These are phyloP conservation scores for Griposia aprilina DNA, from an alignment of 2,888 invertebrate species.

Conservation along the genomic window DNA sequence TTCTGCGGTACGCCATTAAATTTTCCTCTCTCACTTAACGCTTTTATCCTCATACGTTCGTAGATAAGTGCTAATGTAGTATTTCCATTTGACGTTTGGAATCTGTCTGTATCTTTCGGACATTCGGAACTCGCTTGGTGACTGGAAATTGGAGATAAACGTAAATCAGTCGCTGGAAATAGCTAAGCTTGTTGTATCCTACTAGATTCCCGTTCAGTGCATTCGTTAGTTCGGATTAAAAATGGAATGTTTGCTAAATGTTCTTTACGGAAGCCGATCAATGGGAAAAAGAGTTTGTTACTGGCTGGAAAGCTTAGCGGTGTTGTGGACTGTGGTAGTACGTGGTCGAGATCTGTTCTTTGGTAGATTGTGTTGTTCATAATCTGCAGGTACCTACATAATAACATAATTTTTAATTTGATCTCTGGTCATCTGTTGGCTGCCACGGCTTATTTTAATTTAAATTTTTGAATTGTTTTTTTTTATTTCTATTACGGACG, in stretches of 20 bases:
- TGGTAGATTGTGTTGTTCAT: background rate
- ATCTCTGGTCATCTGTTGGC: too few species aligned
- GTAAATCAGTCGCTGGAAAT: conserved; percentile 46
- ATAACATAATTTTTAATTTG: too few species aligned
- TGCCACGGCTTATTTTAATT: too few species aligned
- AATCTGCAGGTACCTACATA: background rate
- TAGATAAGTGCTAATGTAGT: conserved; percentile 52
- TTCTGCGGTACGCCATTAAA: conserved; percentile 53
- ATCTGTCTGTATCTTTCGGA: conserved; percentile 42
- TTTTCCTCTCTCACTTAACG: conserved; percentile 41
- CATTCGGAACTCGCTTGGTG: conserved; percentile 25
- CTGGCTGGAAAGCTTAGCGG: background rate
- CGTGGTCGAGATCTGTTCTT: background rate
- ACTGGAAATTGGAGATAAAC: conserved; percentile 58
- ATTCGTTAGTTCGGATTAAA: conserved; percentile 65
- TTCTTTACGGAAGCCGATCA: conserved; percentile 42
- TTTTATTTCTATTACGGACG: too few species aligned
- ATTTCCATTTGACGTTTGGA: conserved; percentile 53
- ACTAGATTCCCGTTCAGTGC: conserved; percentile 60
- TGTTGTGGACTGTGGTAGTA: background rate
- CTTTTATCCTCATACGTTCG: conserved; percentile 45
- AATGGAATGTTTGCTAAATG: conserved; percentile 30
- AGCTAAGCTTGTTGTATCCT: conserved; percentile 59
- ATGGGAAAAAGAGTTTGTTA: conserved; percentile 6
- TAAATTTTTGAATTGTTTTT: too few species aligned